phyloP scores from a whole-genome alignment of 2,888 invertebrate genomes.

The Omphaloscelis lunosa region DNA sequence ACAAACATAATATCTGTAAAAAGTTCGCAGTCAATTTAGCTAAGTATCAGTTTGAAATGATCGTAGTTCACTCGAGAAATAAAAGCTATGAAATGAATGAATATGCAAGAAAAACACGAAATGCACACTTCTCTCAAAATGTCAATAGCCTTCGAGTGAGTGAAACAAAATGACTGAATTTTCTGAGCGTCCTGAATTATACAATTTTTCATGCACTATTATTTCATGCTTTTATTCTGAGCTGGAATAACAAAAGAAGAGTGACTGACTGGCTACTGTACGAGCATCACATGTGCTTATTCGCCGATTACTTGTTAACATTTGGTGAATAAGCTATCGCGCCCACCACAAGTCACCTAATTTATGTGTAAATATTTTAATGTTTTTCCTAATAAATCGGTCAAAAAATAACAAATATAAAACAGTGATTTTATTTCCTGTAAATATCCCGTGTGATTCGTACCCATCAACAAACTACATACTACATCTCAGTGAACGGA shows the following conservation, averaged over 20 bases:
- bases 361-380: too few relatives aligned
- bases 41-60: too few relatives aligned
- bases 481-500: neutral
- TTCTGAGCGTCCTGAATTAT: slow-evolving; percentile 17
- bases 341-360: too few relatives aligned
- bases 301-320: too few relatives aligned
- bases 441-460: neutral
- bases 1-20: too few relatives aligned
- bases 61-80: neutral
- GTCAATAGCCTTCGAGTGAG: neutral
- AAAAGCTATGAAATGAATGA: neutral
- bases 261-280: neutral
- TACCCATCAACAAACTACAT: neutral
- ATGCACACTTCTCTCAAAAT: neutral
- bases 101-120: neutral
- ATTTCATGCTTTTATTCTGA: neutral
- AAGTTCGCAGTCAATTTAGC: too few relatives aligned
- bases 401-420: too few relatives aligned
- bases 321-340: neutral
- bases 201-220: slow-evolving; percentile 9
- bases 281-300: too few relatives aligned
- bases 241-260: neutral
- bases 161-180: slow-evolving; percentile 21
- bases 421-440: too few relatives aligned
- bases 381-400: too few relatives aligned